Evolutionary conservation across 2,113 vertebrate species (phyloP).

Genomic region (Etheostoma cragini): DNA sequence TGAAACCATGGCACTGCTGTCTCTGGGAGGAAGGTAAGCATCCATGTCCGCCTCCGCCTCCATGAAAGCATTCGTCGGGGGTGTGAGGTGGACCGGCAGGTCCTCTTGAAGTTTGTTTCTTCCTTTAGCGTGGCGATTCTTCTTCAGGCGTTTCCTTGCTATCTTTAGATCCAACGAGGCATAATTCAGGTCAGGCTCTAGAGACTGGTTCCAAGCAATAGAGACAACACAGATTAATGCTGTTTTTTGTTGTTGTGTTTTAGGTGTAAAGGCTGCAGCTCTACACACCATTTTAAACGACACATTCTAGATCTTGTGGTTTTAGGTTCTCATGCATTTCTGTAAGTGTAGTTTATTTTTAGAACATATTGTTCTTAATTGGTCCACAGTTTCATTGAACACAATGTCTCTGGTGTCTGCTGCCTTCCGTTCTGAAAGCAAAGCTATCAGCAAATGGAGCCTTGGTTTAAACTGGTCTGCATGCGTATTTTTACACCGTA

Average conservation of each 20-base stretch:
- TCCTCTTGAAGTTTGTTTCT: conserved; percentile 46
- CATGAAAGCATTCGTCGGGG: conserved; percentile 37
- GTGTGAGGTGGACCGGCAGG: conserved; percentile 7
- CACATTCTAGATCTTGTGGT: not conserved
- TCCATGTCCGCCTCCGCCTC: conserved; percentile 67
- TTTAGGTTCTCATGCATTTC: not conserved
- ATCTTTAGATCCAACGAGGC: conserved; percentile 81
- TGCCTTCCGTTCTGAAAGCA: conserved; percentile 65
- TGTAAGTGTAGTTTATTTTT: conserved; percentile 58
- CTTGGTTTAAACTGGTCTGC: not conserved
- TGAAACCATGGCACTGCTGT: conserved; percentile 75
- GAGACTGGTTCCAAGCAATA: conserved; percentile 39
- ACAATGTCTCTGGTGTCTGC: conserved; percentile 35
- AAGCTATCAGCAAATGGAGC: not conserved
- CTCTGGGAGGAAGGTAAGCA: conserved; percentile 63
- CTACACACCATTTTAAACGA: too few species aligned
- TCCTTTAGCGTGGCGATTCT: conserved; percentile 55
- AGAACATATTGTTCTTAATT: conserved; percentile 18
- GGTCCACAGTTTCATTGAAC: conserved; percentile 51
- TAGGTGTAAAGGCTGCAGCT: not conserved
- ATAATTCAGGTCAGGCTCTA: conserved; percentile 76
- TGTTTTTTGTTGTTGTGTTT: not conserved
- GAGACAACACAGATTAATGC: not conserved
- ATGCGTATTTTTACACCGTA: not conserved
- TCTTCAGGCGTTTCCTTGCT: conserved; percentile 75